These are phyloP conservation scores for Rhipidura dahli DNA, from an alignment of 2,113 vertebrate genomes.

Conservation along the genomic window DNA sequence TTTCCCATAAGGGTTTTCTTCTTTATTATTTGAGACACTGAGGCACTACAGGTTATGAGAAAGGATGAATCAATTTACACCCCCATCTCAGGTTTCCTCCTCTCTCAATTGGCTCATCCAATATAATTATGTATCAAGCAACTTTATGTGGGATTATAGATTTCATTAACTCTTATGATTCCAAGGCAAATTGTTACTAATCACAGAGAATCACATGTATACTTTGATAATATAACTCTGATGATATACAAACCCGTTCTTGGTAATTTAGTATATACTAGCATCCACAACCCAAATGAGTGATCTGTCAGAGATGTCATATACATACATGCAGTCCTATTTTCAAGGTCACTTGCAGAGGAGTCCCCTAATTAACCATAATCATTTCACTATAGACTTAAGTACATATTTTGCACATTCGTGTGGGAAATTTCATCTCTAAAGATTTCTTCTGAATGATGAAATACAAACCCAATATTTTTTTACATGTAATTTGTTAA, in stretches of 20 bases:
- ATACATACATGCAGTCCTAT: not conserved
- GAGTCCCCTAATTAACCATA: not conserved
- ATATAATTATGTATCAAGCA: not conserved
- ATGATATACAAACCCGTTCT: not conserved
- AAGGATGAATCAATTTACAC: not conserved
- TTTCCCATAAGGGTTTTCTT: not conserved
- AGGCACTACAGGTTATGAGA: not conserved
- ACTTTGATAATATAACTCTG: not conserved
- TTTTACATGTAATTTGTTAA: fast-evolving
- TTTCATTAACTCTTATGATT: not conserved
- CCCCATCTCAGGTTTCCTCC: not conserved
- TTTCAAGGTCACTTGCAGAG: not conserved
- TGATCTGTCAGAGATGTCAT: not conserved
- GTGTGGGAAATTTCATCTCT: not conserved
- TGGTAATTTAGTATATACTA: not conserved
- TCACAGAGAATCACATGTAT: not conserved
- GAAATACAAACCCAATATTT: not conserved
- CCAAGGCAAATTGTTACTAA: not conserved
- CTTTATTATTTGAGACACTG: not conserved
- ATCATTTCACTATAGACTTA: not conserved
- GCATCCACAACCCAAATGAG: not conserved
- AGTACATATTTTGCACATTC: not conserved
- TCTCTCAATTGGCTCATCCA: not conserved
- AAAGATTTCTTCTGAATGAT: not conserved
- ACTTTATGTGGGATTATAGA: not conserved